A percentile compares a stretch with the other conserved stretches of the same genome.
phyloP scores from a whole-genome alignment of 2,113 vertebrate species.

The Podocnemis expansa region DNA sequence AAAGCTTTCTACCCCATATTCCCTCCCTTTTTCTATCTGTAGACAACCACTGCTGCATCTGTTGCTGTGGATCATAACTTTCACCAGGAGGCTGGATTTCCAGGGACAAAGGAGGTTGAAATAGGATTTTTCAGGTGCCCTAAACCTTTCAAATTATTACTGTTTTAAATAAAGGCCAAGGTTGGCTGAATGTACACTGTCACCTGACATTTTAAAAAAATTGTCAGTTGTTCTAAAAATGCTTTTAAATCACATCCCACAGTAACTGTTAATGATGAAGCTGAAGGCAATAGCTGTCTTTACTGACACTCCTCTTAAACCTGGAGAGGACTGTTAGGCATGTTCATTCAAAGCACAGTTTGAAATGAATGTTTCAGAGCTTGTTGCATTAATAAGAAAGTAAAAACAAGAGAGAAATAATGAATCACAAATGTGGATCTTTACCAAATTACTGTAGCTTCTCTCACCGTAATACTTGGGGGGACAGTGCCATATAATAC shows the following conservation, averaged over 20 bases:
- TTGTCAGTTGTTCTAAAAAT: background rate
- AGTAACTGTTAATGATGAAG: background rate
- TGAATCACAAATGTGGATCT: background rate
- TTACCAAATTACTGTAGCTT: background rate
- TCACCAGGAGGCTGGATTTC: background rate
- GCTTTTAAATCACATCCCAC: background rate
- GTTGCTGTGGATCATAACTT: background rate
- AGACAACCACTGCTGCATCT: background rate
- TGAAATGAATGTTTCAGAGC: background rate
- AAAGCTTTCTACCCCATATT: background rate
- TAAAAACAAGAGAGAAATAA: background rate
- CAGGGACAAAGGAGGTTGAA: background rate
- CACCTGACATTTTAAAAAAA: background rate
- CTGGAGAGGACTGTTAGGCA: background rate
- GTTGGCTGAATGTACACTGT: background rate
- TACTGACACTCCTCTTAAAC: background rate
- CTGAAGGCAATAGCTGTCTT: background rate
- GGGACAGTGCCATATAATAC: background rate
- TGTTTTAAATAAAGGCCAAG: background rate
- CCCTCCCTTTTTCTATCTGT: background rate
- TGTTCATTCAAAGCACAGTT: background rate
- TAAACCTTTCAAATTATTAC: background rate
- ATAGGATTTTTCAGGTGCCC: background rate
- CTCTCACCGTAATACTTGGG: background rate
- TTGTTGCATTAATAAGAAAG: background rate